Base-by-base conservation (phyloP, 2,113 vertebrate species). In the Spilogale gracilis region DNA sequence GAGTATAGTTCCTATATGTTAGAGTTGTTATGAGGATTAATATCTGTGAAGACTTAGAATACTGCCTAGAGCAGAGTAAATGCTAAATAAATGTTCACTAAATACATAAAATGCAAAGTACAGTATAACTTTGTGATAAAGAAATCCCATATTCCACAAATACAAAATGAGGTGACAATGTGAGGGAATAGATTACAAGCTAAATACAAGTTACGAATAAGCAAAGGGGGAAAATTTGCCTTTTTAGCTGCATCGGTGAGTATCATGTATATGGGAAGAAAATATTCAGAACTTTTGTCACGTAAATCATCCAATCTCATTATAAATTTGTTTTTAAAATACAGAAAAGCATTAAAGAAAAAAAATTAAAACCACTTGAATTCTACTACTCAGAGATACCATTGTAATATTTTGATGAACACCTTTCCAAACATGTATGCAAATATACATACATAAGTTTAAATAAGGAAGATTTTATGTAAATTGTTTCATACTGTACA, bases 261-360 rank as follows among this genome's bases (percentile, higher is more conserved):
- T 25, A 25, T 32, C 12, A 0, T 18, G 32, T 52, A 11, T 73
- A 48, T 45, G 23, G 48, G 84, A 69, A 52, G 56, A 69, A 90
- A n/a, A 25, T 65, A n/a, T n/a, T 60, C 6, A 32, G n/a, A 85
- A 84, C 16, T 25, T 92, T 76, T 48, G 71, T 78, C 21, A 43
- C 78, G 45, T 58, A 74, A 87, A 61, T 81, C 25, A 69, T 61
- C n/a, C 38, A 84, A 10, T 76, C 52, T 67, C 78, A 67, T 17
- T 67, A 48, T 86, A 65, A 65, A 63, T 78, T 93, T 86, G 65
- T 96, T 93, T 86, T 48, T 78, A 30, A 73, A 84, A 89, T 79
- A 84, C 11, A 92, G 30, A 45, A 76, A 90, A 92, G 11, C 3
- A 32, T 67, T 69, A 81, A 85, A 16, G 56, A 79, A 91, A 94